phyloP scores from a whole-genome alignment of 2,797 vertebrate species.

The Leuciscus waleckii region DNA sequence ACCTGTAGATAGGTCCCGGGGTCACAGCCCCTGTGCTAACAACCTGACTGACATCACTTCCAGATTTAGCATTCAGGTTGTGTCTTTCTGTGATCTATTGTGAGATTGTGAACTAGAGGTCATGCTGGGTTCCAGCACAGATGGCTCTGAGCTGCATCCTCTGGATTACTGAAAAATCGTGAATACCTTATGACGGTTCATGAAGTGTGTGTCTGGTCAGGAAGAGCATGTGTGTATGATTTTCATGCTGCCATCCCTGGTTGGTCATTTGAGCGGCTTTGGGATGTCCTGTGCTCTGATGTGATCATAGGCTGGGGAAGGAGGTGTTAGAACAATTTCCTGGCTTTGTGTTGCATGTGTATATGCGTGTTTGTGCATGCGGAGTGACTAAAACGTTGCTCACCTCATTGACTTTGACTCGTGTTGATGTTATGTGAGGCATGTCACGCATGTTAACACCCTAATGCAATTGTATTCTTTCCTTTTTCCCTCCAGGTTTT shows the following conservation, averaged over 20 bases:
- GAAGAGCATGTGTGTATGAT: conserved; percentile 24
- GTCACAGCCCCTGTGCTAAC: conserved; percentile 26
- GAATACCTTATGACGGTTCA: conserved; percentile 5
- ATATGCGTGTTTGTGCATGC: not conserved
- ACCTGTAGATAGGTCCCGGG: conserved; percentile 34
- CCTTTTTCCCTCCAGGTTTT: conserved; percentile 81
- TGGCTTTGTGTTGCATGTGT: conserved; percentile 35
- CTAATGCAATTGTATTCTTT: not conserved
- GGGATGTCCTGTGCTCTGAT: conserved; percentile 47
- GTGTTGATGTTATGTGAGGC: not conserved
- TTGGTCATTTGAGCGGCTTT: conserved; percentile 24
- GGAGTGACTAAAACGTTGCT: conserved; percentile 25
- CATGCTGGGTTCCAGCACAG: conserved; percentile 50
- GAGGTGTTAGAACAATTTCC: conserved; percentile 46
- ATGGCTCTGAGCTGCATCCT: conserved; percentile 37
- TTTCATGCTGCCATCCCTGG: conserved; percentile 27
- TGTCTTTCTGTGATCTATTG: conserved; percentile 5
- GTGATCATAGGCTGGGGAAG: conserved; percentile 9
- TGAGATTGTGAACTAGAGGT: conserved; percentile 31
- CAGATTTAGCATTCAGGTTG: conserved; percentile 39
- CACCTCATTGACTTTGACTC: not conserved
- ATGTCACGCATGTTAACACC: not conserved
- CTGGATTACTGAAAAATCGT: conserved; percentile 21
- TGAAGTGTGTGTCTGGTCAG: conserved; percentile 30
- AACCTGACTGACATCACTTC: conserved; percentile 32